These are phyloP conservation scores for Hydrolagus affinis DNA, from an alignment of 2,113 vertebrate genomes.

Conservation along the genomic window DNA sequence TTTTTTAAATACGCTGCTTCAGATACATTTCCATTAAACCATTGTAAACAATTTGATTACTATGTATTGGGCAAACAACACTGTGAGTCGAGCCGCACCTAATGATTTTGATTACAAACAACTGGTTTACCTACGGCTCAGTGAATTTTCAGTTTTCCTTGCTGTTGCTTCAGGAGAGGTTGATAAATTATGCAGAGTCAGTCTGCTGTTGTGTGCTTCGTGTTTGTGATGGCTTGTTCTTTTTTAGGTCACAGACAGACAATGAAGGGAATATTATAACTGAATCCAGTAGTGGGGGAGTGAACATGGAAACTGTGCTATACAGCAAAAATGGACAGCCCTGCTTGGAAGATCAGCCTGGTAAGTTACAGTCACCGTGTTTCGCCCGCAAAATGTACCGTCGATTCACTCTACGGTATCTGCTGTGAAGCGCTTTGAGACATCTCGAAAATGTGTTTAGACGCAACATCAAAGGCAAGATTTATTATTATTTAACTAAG, in stretches of 20 bases:
- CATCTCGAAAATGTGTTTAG: no score
- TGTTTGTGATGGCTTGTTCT: slow-evolving; percentile 36
- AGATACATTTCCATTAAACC: neutral
- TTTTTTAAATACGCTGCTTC: neutral
- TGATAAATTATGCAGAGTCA: slow-evolving; percentile 56
- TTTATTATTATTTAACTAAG: no score
- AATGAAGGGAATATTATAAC: slow-evolving; percentile 65
- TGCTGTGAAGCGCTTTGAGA: no score
- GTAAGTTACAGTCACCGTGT: slow-evolving; percentile 47
- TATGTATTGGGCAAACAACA: no score
- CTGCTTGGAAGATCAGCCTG: slow-evolving; percentile 76
- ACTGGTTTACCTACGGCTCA: slow-evolving; percentile 39
- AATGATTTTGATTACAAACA: neutral
- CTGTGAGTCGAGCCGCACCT: neutral
- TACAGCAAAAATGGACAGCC: slow-evolving; percentile 76
- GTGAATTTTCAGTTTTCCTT: slow-evolving; percentile 48
- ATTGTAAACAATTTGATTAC: neutral
- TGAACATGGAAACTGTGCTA: slow-evolving; percentile 62
- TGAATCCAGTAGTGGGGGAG: slow-evolving; percentile 60
- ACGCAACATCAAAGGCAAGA: no score
- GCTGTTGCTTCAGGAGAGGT: slow-evolving; percentile 44
- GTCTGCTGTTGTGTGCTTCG: slow-evolving; percentile 38
- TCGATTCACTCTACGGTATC: no score
- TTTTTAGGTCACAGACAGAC: slow-evolving; percentile 83
- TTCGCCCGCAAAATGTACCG: no score